Evolutionary conservation across 2,888 invertebrate species (phyloP).

Genomic region (Noctua pronuba): DNA sequence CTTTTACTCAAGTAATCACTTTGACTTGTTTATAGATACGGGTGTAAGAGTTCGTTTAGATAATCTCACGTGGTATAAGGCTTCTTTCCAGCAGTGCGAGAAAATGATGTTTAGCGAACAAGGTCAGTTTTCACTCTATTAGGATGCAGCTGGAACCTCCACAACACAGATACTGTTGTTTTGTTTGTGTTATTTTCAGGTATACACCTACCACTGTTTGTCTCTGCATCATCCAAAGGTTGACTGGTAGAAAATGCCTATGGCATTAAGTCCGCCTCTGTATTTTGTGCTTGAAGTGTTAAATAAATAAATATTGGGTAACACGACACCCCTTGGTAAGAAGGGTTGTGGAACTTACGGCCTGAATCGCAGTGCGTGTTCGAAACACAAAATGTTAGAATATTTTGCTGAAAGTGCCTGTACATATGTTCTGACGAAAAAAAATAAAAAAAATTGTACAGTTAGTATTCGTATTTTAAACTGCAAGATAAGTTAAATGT

Average conservation of each 20-base stretch:
- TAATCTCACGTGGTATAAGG: background rate
- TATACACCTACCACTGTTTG: no score
- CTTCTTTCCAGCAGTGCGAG: background rate
- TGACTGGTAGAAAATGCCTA: no score
- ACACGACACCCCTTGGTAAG: background rate
- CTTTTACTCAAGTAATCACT: no score
- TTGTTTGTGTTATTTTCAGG: no score
- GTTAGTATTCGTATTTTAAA: background rate
- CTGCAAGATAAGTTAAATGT: background rate
- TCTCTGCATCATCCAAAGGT: no score
- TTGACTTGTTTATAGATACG: no score
- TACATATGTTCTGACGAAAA: background rate
- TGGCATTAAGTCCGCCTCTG: no score
- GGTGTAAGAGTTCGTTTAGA: background rate
- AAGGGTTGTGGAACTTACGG: background rate
- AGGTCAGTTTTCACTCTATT: background rate
- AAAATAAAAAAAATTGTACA: background rate
- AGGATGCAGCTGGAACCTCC: background rate
- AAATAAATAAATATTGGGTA: no score
- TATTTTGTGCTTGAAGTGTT: no score
- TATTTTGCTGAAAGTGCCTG: background rate
- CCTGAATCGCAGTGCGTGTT: background rate
- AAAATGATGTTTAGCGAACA: background rate
- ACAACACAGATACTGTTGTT: background rate
- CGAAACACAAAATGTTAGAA: background rate